Base-by-base conservation (phyloP, 2,113 vertebrate genomes). In the Tringa solitaria region DNA sequence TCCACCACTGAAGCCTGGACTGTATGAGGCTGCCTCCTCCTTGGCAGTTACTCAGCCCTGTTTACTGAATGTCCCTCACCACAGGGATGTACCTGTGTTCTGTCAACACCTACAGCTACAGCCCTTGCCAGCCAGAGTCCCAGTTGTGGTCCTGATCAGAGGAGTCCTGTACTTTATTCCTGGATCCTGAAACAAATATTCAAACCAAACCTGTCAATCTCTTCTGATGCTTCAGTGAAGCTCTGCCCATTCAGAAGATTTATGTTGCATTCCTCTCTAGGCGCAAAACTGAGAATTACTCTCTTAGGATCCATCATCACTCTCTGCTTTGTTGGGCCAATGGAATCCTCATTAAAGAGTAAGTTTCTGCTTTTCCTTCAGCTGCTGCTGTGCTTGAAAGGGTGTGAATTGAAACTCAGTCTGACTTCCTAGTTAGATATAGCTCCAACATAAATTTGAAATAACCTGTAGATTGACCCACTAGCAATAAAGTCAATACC, bases 181-280 rank as follows among this genome's bases (percentile, higher is more conserved):
- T 75, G 23, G 17, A 28, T 59, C 18, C 70, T 54, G 22, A 43
- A 54, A 85, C n/a, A 59, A 37, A 56, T 13, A 43, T 16, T 61
- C 33, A 48, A 74, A 45, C 12, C 28, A 45, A 92, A 70, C 27
- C 6, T 10, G 8, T 24, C 15, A 26, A 0, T 57, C 41, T 68
- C 35, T 69, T 51, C 26, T 37, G 59, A 28, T 9, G 17, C 3
- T 41, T 39, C 35, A 18, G 30, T 27, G 63, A 77, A 77, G n/a
- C 14, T 33, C 50, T 77, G 30, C 19, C 12, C 27, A 12, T 37
- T 12, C 90, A 50, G 50, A 53, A 32, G 51, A 39, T 74, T 63
- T 39, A 8, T 75, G 24, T 54, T 87, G 27, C 23, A 4, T 89
- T 95, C 94, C 28, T 83, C n/a, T 77, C 56, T 48, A 97, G 96